phyloP scores from a whole-genome alignment of 64 coral and sea anemone species.

The Stichodactyla mertensii region DNA sequence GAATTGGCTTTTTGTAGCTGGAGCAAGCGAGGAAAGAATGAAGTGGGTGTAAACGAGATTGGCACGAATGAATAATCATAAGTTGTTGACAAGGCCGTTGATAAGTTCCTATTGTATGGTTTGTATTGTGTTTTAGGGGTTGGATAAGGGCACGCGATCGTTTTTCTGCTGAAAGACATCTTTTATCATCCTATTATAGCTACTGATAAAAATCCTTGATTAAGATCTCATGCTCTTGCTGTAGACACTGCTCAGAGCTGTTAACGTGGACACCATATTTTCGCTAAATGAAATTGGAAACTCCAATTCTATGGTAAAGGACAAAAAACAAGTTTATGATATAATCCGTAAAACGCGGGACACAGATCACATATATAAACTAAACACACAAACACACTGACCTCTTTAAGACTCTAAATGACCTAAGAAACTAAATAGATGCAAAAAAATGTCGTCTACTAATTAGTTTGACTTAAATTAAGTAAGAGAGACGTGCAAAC shows the following conservation, averaged over 20 bases:
- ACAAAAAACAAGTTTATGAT: neutral
- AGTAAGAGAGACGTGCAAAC: too few relatives aligned
- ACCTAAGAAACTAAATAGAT: too few relatives aligned
- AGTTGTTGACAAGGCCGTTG: neutral
- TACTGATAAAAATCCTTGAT: neutral
- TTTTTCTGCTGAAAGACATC: neutral
- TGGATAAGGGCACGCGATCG: slow-evolving; percentile 5
- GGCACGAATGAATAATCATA: neutral
- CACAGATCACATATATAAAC: neutral
- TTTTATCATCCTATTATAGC: slow-evolving; percentile 9
- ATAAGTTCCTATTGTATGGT: neutral
- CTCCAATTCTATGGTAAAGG: neutral
- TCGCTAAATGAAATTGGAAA: neutral
- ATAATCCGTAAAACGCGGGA: neutral
- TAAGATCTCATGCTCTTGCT: neutral
- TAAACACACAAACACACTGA: too few relatives aligned
- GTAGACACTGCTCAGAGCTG: neutral
- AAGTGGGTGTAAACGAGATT: slow-evolving; percentile 13
- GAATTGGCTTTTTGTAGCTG: neutral
- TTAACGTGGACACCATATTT: neutral
- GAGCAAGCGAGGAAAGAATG: slow-evolving; percentile 5
- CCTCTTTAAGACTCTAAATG: too few relatives aligned
- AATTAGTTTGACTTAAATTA: too few relatives aligned
- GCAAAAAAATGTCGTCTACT: too few relatives aligned
- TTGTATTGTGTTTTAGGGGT: neutral